Percentiles rank a stretch among this genome's conserved stretches.
phyloP scores from a whole-genome alignment of 2,113 vertebrate genomes.

The Erinaceus europaeus region DNA sequence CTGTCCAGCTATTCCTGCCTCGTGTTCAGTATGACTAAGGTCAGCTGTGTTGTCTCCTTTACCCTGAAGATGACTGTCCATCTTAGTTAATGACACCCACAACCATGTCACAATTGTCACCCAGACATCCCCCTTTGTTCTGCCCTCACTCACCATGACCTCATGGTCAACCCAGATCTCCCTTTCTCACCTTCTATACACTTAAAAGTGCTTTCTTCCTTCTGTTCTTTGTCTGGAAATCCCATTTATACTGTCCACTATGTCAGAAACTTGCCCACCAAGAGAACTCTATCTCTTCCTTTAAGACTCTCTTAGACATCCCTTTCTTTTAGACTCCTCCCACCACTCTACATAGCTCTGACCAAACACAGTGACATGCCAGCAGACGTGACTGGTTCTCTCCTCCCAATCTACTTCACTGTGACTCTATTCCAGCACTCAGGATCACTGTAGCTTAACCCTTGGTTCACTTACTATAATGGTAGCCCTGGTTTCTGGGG shows the following conservation, averaged over 20 bases:
- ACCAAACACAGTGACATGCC: not conserved
- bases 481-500: not conserved
- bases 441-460: too few relatives aligned
- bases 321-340: not conserved
- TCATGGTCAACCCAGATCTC: not conserved
- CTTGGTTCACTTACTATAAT: not conserved
- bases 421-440: rapidly evolving
- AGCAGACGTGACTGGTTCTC: not conserved
- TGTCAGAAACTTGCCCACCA: not conserved
- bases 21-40: too few relatives aligned
- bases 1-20: too few relatives aligned
- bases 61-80: too few relatives aligned
- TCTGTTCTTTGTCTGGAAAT: not conserved
- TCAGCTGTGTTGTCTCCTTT: too few relatives aligned
- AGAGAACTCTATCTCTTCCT: not conserved
- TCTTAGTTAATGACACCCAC: too few relatives aligned
- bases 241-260: too few relatives aligned
- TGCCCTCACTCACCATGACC: not conserved
- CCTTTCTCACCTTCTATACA: not conserved
- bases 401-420: not conserved
- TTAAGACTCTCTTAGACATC: not conserved
- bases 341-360: not conserved
- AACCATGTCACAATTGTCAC: too few relatives aligned
- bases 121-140: too few relatives aligned
- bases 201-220: not conserved